These are phyloP conservation scores for Pherbina coryleti DNA, from an alignment of 2,888 invertebrate species.

Conservation along the genomic window DNA sequence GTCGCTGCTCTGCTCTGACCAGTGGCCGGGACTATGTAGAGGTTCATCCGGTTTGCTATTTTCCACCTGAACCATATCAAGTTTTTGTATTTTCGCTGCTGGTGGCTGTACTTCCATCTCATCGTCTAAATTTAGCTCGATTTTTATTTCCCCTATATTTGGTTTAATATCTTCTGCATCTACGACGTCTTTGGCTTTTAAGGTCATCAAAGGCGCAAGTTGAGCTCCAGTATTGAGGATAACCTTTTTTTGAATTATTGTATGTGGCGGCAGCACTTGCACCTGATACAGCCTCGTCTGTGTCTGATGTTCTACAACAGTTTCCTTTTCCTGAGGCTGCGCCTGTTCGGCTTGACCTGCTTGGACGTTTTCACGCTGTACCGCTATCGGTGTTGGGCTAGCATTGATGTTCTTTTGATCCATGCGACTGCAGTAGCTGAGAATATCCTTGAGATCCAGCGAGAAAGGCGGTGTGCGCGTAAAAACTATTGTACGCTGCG, in stretches of 20 bases:
- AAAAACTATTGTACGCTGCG: conserved; percentile 47
- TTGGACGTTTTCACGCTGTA: neutral
- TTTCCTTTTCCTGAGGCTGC: neutral
- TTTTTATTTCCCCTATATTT: conserved; percentile 27
- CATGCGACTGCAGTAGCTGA: conserved; percentile 61
- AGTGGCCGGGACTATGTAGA: conserved; percentile 46
- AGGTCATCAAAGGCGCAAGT: neutral
- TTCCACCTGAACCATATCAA: conserved; percentile 46
- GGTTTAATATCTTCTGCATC: conserved; percentile 16
- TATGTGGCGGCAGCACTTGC: neutral
- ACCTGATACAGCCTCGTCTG: neutral
- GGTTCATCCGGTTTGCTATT: neutral
- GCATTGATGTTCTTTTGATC: conserved; percentile 53
- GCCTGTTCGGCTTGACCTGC: neutral
- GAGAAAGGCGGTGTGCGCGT: conserved; percentile 57
- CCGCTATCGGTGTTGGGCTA: neutral
- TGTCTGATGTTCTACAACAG: neutral
- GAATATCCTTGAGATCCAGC: conserved; percentile 60
- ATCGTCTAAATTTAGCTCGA: conserved; percentile 39
- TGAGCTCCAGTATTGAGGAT: neutral
- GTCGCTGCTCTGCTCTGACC: conserved; percentile 48
- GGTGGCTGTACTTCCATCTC: conserved; percentile 49
- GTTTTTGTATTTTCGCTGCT: conserved; percentile 57
- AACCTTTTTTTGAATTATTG: conserved; percentile 11
- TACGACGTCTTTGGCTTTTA: neutral